A percentile compares a stretch with the other conserved stretches of the same genome.
phyloP scores from a whole-genome alignment of 2,888 invertebrate genomes.

The Embidobia sp. region DNA sequence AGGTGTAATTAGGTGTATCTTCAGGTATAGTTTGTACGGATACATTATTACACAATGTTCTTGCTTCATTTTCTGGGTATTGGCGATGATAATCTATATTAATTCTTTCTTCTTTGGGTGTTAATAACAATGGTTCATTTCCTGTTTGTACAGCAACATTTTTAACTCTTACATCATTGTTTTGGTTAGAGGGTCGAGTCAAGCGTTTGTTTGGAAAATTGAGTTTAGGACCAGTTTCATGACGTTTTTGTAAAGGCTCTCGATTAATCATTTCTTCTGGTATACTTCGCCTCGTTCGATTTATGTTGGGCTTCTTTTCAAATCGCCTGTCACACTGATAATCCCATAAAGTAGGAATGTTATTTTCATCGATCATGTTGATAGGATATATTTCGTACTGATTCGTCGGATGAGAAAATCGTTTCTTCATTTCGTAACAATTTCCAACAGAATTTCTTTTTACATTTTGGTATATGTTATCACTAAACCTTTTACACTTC shows the following conservation, averaged over 20 bases:
- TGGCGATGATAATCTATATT: constrained; percentile 45
- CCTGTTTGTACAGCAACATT: constrained; percentile 68
- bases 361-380: constrained; percentile 22
- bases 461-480: constrained; percentile 41
- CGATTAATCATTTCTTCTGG: constrained; percentile 17
- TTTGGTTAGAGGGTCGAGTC: background rate
- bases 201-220: constrained; percentile 8
- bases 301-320: constrained; percentile 49
- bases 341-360: constrained; percentile 23
- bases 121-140: constrained; percentile 28
- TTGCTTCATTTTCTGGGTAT: constrained; percentile 51
- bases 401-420: constrained; percentile 40
- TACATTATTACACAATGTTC: constrained; percentile 65
- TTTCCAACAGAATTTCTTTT: constrained; percentile 58
- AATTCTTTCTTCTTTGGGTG: constrained; percentile 32
- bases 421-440: constrained; percentile 47
- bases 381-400: constrained; percentile 51
- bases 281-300: constrained; percentile 16
- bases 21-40: constrained; percentile 67
- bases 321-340: constrained; percentile 18
- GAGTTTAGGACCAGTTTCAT: constrained; percentile 31
- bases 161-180: constrained; percentile 50
- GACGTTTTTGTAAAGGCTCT: constrained; percentile 27
- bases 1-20: constrained; percentile 36
- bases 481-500: constrained; percentile 23